Conservation (phyloP, 2,797 vertebrate genomes). For the Salmo trutta region DNA sequence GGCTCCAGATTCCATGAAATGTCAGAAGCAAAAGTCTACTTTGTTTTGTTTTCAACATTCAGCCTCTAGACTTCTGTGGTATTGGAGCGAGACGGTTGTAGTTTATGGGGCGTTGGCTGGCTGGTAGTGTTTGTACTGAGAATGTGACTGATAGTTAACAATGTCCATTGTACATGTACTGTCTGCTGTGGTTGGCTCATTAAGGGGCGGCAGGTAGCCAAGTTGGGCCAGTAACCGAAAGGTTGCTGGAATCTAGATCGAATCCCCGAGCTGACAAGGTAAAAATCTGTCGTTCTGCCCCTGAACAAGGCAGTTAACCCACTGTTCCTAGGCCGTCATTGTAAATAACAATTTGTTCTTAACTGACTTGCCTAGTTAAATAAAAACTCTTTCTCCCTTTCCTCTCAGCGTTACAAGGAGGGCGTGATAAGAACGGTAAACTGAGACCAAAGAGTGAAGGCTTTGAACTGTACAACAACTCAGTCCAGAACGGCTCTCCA, state of each 20-base stretch:
- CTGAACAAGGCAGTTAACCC: too few species aligned
- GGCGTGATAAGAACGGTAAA: constrained; percentile 88
- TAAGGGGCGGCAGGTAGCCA: too few species aligned
- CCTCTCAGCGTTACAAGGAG: constrained; percentile 83
- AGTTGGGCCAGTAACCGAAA: too few species aligned
- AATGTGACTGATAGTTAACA: neutral
- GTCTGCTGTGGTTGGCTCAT: neutral
- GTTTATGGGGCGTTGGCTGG: neutral
- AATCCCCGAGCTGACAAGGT: too few species aligned
- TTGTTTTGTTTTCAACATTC: neutral
- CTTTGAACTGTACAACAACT: constrained; percentile 93
- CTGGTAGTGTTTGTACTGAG: neutral
- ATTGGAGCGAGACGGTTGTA: neutral
- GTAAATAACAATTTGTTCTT: too few species aligned
- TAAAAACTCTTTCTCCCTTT: neutral
- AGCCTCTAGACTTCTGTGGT: neutral
- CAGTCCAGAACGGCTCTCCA: constrained; percentile 90
- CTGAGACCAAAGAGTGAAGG: constrained; percentile 97
- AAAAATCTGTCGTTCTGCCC: too few species aligned
- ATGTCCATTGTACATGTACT: neutral
- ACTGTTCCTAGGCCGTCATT: too few species aligned
- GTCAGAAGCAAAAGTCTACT: neutral
- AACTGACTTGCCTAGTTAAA: too few species aligned
- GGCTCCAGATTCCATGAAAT: neutral
- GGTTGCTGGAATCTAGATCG: too few species aligned